Base-by-base conservation (phyloP, 2,888 invertebrate species). In the Nymphalis polychloros region DNA sequence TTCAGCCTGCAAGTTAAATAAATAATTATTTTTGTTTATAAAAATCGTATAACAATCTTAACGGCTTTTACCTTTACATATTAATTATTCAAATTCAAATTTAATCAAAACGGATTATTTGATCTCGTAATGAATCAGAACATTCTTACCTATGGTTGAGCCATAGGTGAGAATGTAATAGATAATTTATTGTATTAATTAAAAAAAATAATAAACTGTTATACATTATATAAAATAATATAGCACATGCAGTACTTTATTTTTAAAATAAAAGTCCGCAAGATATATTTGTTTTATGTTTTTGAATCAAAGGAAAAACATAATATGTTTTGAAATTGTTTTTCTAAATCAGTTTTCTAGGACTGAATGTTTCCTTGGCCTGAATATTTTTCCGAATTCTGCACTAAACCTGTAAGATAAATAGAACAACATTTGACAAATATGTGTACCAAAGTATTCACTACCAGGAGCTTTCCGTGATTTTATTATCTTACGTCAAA, bases 381-480 rank as follows among this genome's bases (percentile, higher is more conserved):
- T 55, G 7, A 55, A 55, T 55, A 31, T 31, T 55, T 13, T 31
- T 17, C n/a, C 17, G 2, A 17, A 31, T 27, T 55, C 55, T 53
- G 10, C 16, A 16, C 53, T 31, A 31, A 8, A 31, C 17, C 16
- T 31, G 16, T 55, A 4, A 31, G 6, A n/a, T 41, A 57, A 41
- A 57, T 57, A 41, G 41, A 35, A n/a, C 31, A 35, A 31, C 41
- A 35, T 35, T 41, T 57, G 10, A 41, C n/a, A 57, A 57, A 57
- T 57, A 35, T 20, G 41, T 41, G n/a, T 35, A 6, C 17, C 8
- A 27, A 53, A 31, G 35, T n/a, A 35, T 57, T n/a, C n/a, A n/a
- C 55, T 31, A 8, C 3, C 49, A 49, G 7, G n/a, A 49, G 17
- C 19, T 57, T 35, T 41, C 41, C 7, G 57, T 17, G 35, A 19